Base-by-base conservation (phyloP, 2,797 vertebrate genomes). In the Ciconia nigra region DNA sequence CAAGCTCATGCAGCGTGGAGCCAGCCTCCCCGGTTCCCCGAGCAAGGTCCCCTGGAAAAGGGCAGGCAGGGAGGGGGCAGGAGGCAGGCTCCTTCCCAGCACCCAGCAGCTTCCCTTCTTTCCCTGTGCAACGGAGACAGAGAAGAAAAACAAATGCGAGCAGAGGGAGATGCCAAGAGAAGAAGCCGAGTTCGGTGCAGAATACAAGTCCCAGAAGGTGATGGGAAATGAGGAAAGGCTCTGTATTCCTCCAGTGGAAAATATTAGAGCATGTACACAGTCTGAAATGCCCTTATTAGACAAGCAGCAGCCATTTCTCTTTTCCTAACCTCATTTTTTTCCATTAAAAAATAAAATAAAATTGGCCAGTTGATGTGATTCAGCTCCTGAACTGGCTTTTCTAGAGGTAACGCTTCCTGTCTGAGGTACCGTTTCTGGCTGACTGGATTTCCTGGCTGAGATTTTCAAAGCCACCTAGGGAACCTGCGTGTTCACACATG, bases 331-430 rank as follows among this genome's bases (percentile, higher is more conserved):
- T 81, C 22, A n/a, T 92, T 80, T 92, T 95, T 94, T 95, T 24
- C 74, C 74, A 67, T 78, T 83, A 89, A 92, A 93, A 91, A 83
- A 69, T 21, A 69, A 67, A 88, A 80, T 49, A 78, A 66, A 79
- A 70, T 67, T 57, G 61, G 52, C 57, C 49, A 80, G 49, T 89
- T 87, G 79, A 86, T 92, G 82, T 51, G 76, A 81, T 89, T 93
- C 94, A 94, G 93, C 95, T 96, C 69, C 93, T 93, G 93, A 91
- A 65, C 82, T 72, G 89, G 71, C 58, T 92, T 94, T 96, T 91
- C 72, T 87, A 44, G 72, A 94, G 72, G 95, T 85, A 96, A 87
- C 0, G 1, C 84, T 96, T 96, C 92, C 96, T 92, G 89, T 71
- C 92, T 89, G 94, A 91, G 51, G 79, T 51, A 72, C 89, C 70